Evolutionary conservation across 2,888 invertebrate species (phyloP), one percentile per base, ranked within the genome.

Genomic region (Teleogryllus oceanicus): DNA sequence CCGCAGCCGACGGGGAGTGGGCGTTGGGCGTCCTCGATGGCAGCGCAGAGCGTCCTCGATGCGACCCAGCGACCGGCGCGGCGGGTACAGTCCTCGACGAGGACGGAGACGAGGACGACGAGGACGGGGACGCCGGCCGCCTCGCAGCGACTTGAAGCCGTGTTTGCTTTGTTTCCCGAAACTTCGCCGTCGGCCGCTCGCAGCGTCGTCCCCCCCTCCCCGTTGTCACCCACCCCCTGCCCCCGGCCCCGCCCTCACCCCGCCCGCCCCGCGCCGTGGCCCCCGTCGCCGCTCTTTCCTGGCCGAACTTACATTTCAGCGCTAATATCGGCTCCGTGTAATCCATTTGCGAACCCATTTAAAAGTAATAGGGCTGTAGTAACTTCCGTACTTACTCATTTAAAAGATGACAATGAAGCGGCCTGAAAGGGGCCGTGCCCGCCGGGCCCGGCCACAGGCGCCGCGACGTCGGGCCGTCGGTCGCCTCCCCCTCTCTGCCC

Each of bases 281-380:
- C 16, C 11, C 62, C n/a, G 62, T n/a, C 62, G 62, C 62, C n/a
- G 62, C 62, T 62, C 62, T 62, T 62, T 62, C 62, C 62, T 62
- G 62, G 62, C 3, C 62, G 62, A 62, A 62, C 62, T 62, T 62
- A 62, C 62, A 62, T 62, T 62, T 62, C 62, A 62, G 62, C 62
- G 62, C 62, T 62, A 62, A 62, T 62, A 62, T 62, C 62, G 62
- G 62, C 62, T 62, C n/a, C 62, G 62, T 13, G 62, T 62, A 18
- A 62, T 62, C 62, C 62, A 62, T 62, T 62, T 62, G 62, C n/a
- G 62, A 62, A 62, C 16, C 62, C 62, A 62, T 62, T 62, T 62
- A 62, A 62, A 62, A 62, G n/a, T n/a, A 62, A 62, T 62, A n/a
- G n/a, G n/a, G 62, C 62, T 62, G n/a, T 18, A 18, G 62, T 62